Conservation (phyloP, 1,140 invertebrate species). For the Maniola jurtina region DNA sequence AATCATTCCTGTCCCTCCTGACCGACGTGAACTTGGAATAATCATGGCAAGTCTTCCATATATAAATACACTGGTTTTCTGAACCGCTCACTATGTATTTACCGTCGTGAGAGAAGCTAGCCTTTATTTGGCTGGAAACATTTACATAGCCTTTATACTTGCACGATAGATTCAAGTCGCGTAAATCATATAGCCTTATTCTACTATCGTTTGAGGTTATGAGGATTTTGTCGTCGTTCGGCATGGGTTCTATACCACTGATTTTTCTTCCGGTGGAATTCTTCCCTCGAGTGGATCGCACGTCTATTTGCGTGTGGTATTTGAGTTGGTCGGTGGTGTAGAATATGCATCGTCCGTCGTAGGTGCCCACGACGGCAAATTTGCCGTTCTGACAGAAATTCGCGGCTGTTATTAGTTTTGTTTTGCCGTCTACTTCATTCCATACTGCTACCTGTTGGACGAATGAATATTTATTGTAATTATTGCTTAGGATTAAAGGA, state of each 20-base stretch:
- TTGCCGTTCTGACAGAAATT: slow-evolving; percentile 99
- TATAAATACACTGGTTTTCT: slow-evolving; percentile 98
- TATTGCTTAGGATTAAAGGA: too few species aligned
- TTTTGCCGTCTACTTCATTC: slow-evolving; percentile 97
- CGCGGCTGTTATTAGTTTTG: slow-evolving; percentile 97
- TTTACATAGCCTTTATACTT: slow-evolving; percentile 98
- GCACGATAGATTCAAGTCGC: slow-evolving; percentile 96
- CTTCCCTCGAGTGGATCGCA: slow-evolving; percentile 95
- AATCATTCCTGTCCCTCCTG: slow-evolving; percentile 95
- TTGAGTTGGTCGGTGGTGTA: slow-evolving; percentile 98
- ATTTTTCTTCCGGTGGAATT: slow-evolving; percentile 97
- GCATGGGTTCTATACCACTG: slow-evolving; percentile 98
- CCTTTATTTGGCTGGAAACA: slow-evolving; percentile 98
- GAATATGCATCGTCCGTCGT: slow-evolving; percentile 98
- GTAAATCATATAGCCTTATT: slow-evolving; percentile 97
- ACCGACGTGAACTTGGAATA: slow-evolving; percentile 97
- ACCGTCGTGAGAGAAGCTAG: slow-evolving; percentile 97
- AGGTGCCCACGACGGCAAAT: slow-evolving; percentile 98
- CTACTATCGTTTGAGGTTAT: slow-evolving; percentile 99
- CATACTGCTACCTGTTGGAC: slow-evolving; percentile 88
- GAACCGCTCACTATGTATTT: slow-evolving; percentile 98
- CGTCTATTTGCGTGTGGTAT: slow-evolving; percentile 98
- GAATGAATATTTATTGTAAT: slow-evolving; percentile 2
- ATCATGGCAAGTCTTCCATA: slow-evolving; percentile 98
- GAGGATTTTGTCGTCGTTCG: slow-evolving; percentile 97